phyloP scores from a whole-genome alignment of 2,888 invertebrate genomes.

The Lottia scabra region DNA sequence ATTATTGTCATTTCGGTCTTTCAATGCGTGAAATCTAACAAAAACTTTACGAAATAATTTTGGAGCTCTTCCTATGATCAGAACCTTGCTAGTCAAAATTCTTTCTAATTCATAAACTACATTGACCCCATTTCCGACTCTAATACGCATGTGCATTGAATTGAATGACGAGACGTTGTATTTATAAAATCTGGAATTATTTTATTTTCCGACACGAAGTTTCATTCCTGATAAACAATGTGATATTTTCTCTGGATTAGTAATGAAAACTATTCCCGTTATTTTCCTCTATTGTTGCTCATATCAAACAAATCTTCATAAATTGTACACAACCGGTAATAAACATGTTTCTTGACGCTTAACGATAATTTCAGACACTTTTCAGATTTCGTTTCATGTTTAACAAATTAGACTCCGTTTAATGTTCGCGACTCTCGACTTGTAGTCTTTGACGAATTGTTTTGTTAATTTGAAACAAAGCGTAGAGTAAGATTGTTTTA shows the following conservation, averaged over 20 bases:
- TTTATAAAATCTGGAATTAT: background rate
- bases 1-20: background rate
- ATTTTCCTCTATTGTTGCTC: background rate
- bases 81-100: background rate
- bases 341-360: background rate
- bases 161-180: background rate
- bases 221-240: background rate
- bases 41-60: background rate
- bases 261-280: background rate
- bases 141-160: conserved; percentile 1
- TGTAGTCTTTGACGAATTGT: no score
- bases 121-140: conserved; percentile 1
- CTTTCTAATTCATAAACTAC: background rate
- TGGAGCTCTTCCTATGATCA: background rate
- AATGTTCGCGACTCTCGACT: no score
- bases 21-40: conserved; percentile 1
- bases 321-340: background rate
- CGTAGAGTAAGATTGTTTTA: no score
- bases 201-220: background rate
- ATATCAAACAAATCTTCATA: background rate
- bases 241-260: background rate
- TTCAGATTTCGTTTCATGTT: background rate
- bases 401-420: background rate
- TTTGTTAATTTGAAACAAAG: no score
- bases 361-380: background rate